Base-by-base conservation (phyloP, 2,113 vertebrate genomes). In the Lepidothrix coronata region DNA sequence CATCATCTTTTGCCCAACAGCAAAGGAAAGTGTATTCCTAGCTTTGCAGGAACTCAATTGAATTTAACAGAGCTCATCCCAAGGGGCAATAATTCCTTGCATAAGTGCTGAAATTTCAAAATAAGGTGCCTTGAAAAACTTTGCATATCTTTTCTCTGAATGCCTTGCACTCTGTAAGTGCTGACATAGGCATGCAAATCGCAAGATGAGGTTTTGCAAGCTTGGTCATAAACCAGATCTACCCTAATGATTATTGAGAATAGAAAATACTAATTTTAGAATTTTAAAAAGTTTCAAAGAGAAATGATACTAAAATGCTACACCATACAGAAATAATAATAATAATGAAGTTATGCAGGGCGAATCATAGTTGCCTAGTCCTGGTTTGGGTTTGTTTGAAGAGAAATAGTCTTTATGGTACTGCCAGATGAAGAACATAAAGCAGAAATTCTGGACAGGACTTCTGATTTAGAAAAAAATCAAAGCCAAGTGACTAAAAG, bases 61-160 rank as follows among this genome's bases (percentile, higher is more conserved):
- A 82, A 85, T 82, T 85, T 76, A 91, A 91, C 41, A 70, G 51
- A 54, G 20, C 51, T 95, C 49, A 68, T 85, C 75, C 51, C 72
- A 80, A 77, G 67, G 31, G 72, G 10, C 39, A 92, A 55, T 57
- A 93, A 91, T 71, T n/a, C 25, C 71, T 71, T 77, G 62, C 78
- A 81, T 71, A 80, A 96, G 67, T 63, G 88, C 63, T 86, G 88
- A 88, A 77, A 84, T 80, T 84, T 85, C 72, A 71, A 86, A 95
- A 73, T 55, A 80, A 79, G 33, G 52, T 35, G 49, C 35, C 43
- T 62, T 77, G 43, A 81, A 79, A 90, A 82, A 57, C 39, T 86
- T 71, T 48, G 24, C 19, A 41, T 48, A 63, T 43, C 30, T 48
- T 79, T 21, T 48, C 13, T 76, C 58, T 30, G 31, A 91, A 74